Evolutionary conservation across 2,888 invertebrate species (phyloP).

Genomic region (Monopis laevigella): DNA sequence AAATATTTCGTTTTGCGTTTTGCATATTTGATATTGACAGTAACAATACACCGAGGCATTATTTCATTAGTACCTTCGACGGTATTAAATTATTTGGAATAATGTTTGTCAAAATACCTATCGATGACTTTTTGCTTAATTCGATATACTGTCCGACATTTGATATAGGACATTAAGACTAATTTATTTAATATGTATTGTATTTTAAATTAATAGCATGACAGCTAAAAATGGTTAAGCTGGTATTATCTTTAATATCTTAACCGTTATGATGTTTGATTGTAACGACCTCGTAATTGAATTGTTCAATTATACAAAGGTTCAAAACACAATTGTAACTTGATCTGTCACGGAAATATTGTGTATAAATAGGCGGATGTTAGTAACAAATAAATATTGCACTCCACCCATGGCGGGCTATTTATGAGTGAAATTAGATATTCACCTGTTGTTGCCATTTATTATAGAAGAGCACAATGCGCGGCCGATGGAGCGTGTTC

Average conservation of each 20-base stretch:
- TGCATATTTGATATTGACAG: slow-evolving; percentile 57
- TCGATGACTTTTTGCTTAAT: too few relatives aligned
- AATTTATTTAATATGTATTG: too few relatives aligned
- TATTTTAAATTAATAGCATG: too few relatives aligned
- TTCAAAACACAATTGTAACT: too few relatives aligned
- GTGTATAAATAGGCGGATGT: slow-evolving; percentile 49
- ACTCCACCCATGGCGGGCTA: slow-evolving; percentile 61
- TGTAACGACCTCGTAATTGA: too few relatives aligned
- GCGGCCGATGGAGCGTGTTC: slow-evolving; percentile 40
- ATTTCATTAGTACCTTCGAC: slow-evolving; percentile 10
- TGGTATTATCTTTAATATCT: background rate
- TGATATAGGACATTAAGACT: too few relatives aligned
- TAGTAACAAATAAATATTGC: slow-evolving; percentile 55
- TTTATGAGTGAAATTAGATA: slow-evolving; percentile 65
- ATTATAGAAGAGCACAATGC: slow-evolving; percentile 55
- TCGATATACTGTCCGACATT: too few relatives aligned
- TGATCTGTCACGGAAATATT: slow-evolving; percentile 35
- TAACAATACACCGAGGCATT: slow-evolving; percentile 27
- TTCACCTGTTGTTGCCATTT: slow-evolving; percentile 67
- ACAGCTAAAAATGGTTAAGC: too few relatives aligned
- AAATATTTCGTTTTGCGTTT: slow-evolving; percentile 57
- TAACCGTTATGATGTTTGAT: too few relatives aligned
- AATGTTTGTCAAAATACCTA: background rate
- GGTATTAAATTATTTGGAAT: slow-evolving; percentile 4
- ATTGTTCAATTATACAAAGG: too few relatives aligned